Percentiles rank a stretch among this genome's conserved stretches.
Evolutionary conservation across 1,140 invertebrate genomes (phyloP).

Genomic region (Zaprionus capensis): DNA sequence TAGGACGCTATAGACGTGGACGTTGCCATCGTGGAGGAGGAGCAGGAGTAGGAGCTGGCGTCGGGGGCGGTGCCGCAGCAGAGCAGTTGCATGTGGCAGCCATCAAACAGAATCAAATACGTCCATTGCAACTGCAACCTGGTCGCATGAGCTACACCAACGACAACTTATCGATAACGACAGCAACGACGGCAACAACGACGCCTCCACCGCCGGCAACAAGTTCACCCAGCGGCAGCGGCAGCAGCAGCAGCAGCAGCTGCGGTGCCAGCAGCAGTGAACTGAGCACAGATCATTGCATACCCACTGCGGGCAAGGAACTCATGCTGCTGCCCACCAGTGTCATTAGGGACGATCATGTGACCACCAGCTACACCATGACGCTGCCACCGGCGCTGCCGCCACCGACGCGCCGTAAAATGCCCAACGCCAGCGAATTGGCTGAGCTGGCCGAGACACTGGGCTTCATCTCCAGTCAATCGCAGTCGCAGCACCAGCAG

Average conservation of each 20-base stretch:
- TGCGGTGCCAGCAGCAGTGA: conserved; percentile 59
- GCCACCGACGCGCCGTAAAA: conserved; percentile 84
- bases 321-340: conserved; percentile 80
- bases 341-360: conserved; percentile 78
- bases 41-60: background rate
- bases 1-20: conserved; percentile 73
- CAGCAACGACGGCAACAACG: conserved; percentile 20
- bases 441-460: conserved; percentile 85
- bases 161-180: conserved; percentile 41
- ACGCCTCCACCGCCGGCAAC: conserved; percentile 42
- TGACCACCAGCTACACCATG: conserved; percentile 67
- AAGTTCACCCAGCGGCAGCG: conserved; percentile 56
- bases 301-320: conserved; percentile 40
- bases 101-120: conserved; percentile 82
- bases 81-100: conserved; percentile 50
- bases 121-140: conserved; percentile 70
- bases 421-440: conserved; percentile 84
- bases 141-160: conserved; percentile 38
- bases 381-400: conserved; percentile 85
- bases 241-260: conserved; percentile 57
- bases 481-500: conserved; percentile 14
- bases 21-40: conserved; percentile 42
- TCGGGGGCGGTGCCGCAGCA: conserved; percentile 21
- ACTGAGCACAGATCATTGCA: conserved; percentile 74
- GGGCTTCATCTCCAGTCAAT: conserved; percentile 68